Evolutionary conservation across 2,113 vertebrate species (phyloP), one percentile per base, ranked within the genome.

Genomic region (Natator depressus): DNA sequence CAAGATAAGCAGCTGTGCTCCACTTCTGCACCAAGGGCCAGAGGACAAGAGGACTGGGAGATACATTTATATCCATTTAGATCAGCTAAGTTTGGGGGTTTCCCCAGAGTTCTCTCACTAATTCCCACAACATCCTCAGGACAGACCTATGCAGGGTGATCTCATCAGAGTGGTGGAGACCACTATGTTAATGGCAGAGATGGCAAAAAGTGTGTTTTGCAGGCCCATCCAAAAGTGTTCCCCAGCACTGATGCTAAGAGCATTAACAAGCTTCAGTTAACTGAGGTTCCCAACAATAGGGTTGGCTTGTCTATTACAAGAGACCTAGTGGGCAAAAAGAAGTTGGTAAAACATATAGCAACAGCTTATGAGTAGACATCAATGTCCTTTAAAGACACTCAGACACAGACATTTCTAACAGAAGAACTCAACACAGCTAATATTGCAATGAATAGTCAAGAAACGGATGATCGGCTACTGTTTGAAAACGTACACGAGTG

Each of bases 1-100:
- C 0, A 11, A 87, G 96, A 93, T 84, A 59, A 93, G 94, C 92
- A 95, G 92, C 96, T 96, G 92, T 38, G 90, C 95, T 46, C 82
- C 5, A 8, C 86, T 95, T 47, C 94, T 92, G 92, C 91, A 69
- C 81, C 62, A 85, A n/a, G 85, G n/a, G 95, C 94, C 91, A 0
- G 27, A 92, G 79, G 93, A 87, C 80, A 69, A 89, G 0, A 72
- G 89, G 55, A 92, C 35, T 14, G 0, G 4, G 94, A 94, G 49
- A 65, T 2, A 1, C 95, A 85, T 85, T 69, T 35, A 55, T 72
- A 38, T 22, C n/a, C 29, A 91, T 14, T 14, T 27, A 78, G 92
- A 90, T 7, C 22, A 38, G 20, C 86, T 24, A 82, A 72, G 24
- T 31, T 82, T 38, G 53, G 85, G 76, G 19, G 10, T 3, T 46